phyloP scores from a whole-genome alignment of 2,797 vertebrate species.

The Valencia hispanica region DNA sequence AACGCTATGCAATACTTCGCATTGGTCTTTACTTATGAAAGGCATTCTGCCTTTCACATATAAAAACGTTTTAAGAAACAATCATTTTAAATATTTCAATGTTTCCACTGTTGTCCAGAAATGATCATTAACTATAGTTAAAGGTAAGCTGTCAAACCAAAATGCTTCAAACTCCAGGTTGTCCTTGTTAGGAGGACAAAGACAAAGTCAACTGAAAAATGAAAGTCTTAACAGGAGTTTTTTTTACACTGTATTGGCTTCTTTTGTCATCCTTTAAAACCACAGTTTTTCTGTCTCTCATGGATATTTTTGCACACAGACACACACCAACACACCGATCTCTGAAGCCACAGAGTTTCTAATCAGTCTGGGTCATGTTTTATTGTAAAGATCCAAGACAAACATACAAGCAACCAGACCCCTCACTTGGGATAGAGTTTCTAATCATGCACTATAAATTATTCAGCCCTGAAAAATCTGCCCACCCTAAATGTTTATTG shows the following conservation, averaged over 20 bases:
- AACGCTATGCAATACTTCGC: no score
- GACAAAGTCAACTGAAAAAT: slow-evolving; percentile 22
- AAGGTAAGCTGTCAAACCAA: slow-evolving; percentile 20
- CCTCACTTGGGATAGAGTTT: slow-evolving; percentile 83
- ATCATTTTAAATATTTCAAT: neutral
- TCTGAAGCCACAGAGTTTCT: slow-evolving; percentile 55
- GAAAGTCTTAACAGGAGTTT: slow-evolving; percentile 24
- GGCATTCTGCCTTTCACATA: no score
- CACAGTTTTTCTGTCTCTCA: slow-evolving; percentile 10
- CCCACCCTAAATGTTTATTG: slow-evolving; percentile 90
- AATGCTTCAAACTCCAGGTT: neutral
- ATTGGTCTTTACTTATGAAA: no score
- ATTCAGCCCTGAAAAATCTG: slow-evolving; percentile 87
- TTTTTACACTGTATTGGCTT: slow-evolving; percentile 20
- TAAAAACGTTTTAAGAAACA: no score
- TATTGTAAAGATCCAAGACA: slow-evolving; percentile 83
- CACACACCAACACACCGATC: slow-evolving; percentile 27
- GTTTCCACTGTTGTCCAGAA: slow-evolving; percentile 8
- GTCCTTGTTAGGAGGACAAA: slow-evolving; percentile 16
- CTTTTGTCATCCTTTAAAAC: slow-evolving; percentile 26
- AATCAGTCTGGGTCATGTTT: slow-evolving; percentile 79
- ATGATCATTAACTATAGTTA: slow-evolving; percentile 31
- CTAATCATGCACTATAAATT: slow-evolving; percentile 90
- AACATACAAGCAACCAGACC: slow-evolving; percentile 83
- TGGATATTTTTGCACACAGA: slow-evolving; percentile 12